Evolutionary conservation across 2,888 invertebrate genomes (phyloP), one percentile per base, ranked within the genome.

Genomic region (Megamerina dolium): DNA sequence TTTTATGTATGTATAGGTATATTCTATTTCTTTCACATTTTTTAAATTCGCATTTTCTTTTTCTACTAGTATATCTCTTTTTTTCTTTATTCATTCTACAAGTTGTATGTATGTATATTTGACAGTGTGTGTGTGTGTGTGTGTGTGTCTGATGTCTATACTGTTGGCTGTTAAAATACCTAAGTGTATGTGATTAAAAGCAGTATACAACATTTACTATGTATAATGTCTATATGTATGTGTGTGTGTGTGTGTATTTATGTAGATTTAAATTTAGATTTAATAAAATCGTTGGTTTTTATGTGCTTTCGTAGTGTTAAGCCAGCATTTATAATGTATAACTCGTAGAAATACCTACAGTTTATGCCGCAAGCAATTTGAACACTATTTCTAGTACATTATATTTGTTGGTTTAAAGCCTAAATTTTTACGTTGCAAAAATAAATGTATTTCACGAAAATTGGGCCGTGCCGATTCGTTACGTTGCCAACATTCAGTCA

Each of bases 401-500:
- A 23, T 23, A 23, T 6, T 23, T 27, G 60, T 61, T 44, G 72
- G 70, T 55, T 71, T 72, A 53, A 70, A 72, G 49, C 72, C 83
- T 51, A 85, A 73, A 69, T 85, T 85, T 71, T 86, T 86, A 59
- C 85, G 74, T 68, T 85, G 86, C 52, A 89, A 76, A 73, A 90
- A 90, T 68, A 88, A 76, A 72, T 88, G 86, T 59, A 90, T 88
- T 70, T 90, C 89, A 48, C 83, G 76, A 72, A 90, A 90, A 58
- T 80, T 82, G 34, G 89, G 89, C 44, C 89, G 75, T 68, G 82
- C 81, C 30, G 77, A 75, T 59, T 86, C 86, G 64, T 83, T 83
- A 40, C 85, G 75, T 63, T 87, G 84, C 89, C 89, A 90, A 66
- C 89, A 90, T 64, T 90, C 88, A 60, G 81, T 77, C 85, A 90